These are phyloP conservation scores for Botrylloides violaceus DNA, from an alignment of 23 tunicate genomes.

Conservation along the genomic window DNA sequence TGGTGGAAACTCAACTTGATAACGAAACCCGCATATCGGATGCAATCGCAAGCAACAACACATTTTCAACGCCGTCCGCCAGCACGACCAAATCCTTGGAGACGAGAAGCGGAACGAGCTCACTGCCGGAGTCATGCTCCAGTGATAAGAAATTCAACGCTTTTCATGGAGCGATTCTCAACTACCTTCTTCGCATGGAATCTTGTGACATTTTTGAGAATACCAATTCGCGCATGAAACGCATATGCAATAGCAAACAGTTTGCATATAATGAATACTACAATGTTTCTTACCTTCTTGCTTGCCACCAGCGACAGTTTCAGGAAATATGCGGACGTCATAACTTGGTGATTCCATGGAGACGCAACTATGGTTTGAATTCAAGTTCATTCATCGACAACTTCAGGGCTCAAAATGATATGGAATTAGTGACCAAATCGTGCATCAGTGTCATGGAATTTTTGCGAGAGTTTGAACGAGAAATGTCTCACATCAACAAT, in stretches of 20 bases:
- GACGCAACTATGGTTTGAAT: not conserved
- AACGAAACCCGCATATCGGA: no score
- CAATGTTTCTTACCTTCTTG: slow-evolving; percentile 24
- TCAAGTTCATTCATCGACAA: not conserved
- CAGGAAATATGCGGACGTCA: not conserved
- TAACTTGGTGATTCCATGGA: not conserved
- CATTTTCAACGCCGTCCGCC: no score
- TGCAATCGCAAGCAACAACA: no score
- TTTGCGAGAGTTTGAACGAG: not conserved
- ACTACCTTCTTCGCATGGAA: slow-evolving; percentile 38
- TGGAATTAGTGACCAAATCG: slow-evolving; percentile 6
- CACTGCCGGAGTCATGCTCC: no score
- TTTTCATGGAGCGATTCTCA: slow-evolving; percentile 21
- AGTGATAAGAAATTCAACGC: not conserved
- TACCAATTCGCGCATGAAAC: slow-evolving; percentile 21
- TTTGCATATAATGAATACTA: slow-evolving; percentile 45
- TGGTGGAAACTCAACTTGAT: no score
- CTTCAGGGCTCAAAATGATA: slow-evolving; percentile 1
- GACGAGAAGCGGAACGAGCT: no score
- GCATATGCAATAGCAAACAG: slow-evolving; percentile 19
- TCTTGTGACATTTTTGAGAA: slow-evolving; percentile 29
- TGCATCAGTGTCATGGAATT: slow-evolving; percentile 2
- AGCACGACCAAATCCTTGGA: no score
- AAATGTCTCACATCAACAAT: not conserved
- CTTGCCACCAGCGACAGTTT: slow-evolving; percentile 30